Base-by-base conservation (phyloP, 2,888 invertebrate species). In the Ormia ochracea region DNA sequence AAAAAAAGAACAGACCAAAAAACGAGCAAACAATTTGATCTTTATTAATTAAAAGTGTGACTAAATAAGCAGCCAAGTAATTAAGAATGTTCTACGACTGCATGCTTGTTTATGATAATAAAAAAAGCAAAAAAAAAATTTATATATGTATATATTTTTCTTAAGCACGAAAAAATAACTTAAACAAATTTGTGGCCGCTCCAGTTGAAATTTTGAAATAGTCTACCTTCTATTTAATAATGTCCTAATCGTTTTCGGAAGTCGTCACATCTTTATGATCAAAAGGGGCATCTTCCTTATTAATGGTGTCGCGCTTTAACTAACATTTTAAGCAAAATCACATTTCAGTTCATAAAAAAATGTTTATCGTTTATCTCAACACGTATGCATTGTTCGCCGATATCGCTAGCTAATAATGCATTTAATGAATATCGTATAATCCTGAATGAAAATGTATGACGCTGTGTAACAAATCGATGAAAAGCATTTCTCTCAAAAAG, bases 1-100 rank as follows among this genome's bases (percentile, higher is more conserved):
- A 45, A 38, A 1, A 31, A 58, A 45, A 12, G 4, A 45, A 23
- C 0, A 43, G 23, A 21, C 21, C 28, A 50, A 43, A 54, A 45
- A 63, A 48, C 48, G 41, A 70, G 54, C 31, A 56, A 77, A 65
- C 48, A 65, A 70, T 76, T 77, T 50, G 23, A 56, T 63, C 70
- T 76, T 63, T 58, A 70, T 79, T 78, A 78, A 78, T 78, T 79
- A 75, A 66, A 79, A 74, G 74, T 79, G 79, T 79, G 76, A 80
- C 80, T 68, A 76, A 76, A 80, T 76, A 56, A 77, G 58, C 76
- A 41, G 69, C 74, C 36, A 63, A 70, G 21, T 63, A 77, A 77
- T 77, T 63, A 77, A 65, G 59, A 66, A 41, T 66, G 41, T 56
- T 74, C 58, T 58, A 66, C 41, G 6, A 59, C 12, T 52, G n/a